phyloP scores from a whole-genome alignment of 2,797 vertebrate genomes.

The Xenops minutus region DNA sequence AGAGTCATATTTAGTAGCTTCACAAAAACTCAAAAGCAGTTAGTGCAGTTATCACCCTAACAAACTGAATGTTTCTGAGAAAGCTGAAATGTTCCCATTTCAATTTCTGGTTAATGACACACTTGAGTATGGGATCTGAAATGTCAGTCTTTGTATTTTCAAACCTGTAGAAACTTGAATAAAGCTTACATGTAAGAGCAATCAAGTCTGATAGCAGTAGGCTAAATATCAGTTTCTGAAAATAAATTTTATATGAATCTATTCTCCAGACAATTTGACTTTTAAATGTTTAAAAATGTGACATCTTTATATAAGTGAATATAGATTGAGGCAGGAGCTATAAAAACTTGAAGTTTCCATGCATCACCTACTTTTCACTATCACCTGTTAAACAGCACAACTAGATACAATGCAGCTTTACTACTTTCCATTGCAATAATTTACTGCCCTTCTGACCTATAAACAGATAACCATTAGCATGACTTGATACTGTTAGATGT shows the following conservation, averaged over 20 bases:
- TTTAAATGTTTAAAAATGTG: constrained; percentile 76
- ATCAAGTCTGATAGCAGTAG: constrained; percentile 68
- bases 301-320: constrained; percentile 69
- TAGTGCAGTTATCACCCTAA: constrained; percentile 48
- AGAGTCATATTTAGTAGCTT: constrained; percentile 52
- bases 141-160: constrained; percentile 74
- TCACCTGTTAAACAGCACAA: constrained; percentile 60
- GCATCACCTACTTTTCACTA: constrained; percentile 54
- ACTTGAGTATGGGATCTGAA: constrained; percentile 62
- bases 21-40: constrained; percentile 56
- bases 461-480: constrained; percentile 59
- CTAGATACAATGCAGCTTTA: constrained; percentile 55
- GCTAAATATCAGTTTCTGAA: constrained; percentile 74
- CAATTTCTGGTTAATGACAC: constrained; percentile 71
- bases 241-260: constrained; percentile 76
- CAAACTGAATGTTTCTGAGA: constrained; percentile 60
- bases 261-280: constrained; percentile 77
- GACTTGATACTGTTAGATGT: constrained; percentile 48
- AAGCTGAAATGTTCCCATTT: constrained; percentile 67
- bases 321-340: constrained; percentile 51
- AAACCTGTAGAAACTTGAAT: constrained; percentile 70
- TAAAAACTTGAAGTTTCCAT: constrained; percentile 58
- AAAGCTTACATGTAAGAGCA: constrained; percentile 71
- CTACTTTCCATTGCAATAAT: constrained; percentile 58
- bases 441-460: constrained; percentile 69